Conservation (phyloP, 2,113 vertebrate species). For the Takifugu bimaculatus region DNA sequence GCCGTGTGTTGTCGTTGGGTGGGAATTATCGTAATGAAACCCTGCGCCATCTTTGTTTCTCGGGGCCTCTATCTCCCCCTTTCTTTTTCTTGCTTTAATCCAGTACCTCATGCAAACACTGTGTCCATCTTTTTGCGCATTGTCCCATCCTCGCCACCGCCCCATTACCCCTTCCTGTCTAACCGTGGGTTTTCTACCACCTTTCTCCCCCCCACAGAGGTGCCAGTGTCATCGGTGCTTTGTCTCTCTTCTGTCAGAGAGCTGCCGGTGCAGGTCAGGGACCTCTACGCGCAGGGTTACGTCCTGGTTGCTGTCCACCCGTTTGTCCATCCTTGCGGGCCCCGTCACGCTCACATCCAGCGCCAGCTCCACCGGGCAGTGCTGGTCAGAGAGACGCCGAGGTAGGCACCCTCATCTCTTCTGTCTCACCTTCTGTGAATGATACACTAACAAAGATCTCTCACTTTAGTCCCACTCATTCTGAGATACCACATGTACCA, state of each 20-base stretch:
- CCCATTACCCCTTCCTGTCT: not conserved
- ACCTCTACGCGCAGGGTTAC: slow-evolving; percentile 89
- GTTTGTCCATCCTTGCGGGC: slow-evolving; percentile 84
- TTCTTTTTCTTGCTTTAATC: slow-evolving; percentile 21
- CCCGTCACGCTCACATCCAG: slow-evolving; percentile 79
- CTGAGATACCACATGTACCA: not conserved
- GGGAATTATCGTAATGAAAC: slow-evolving; percentile 46
- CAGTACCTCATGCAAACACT: not conserved
- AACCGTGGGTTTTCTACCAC: slow-evolving; percentile 12
- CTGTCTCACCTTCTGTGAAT: slow-evolving; percentile 36
- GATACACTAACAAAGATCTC: slow-evolving; percentile 29
- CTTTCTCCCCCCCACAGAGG: slow-evolving; percentile 61
- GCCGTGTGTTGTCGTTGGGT: slow-evolving; percentile 55
- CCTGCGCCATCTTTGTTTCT: slow-evolving; percentile 42
- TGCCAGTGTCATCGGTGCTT: slow-evolving; percentile 81
- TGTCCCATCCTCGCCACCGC: slow-evolving; percentile 7
- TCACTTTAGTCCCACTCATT: slow-evolving; percentile 48
- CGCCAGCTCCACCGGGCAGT: slow-evolving; percentile 91
- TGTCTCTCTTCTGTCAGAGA: slow-evolving; percentile 86
- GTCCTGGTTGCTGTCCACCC: slow-evolving; percentile 89
- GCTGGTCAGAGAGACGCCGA: slow-evolving; percentile 84
- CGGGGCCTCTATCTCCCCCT: slow-evolving; percentile 8
- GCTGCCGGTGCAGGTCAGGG: slow-evolving; percentile 86
- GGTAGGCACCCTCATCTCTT: slow-evolving; percentile 30
- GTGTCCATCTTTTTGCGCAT: not conserved